Percentiles rank a stretch among this genome's conserved stretches.
phyloP scores from a whole-genome alignment of 2,113 vertebrate genomes.

The Micronycteris hirsuta region DNA sequence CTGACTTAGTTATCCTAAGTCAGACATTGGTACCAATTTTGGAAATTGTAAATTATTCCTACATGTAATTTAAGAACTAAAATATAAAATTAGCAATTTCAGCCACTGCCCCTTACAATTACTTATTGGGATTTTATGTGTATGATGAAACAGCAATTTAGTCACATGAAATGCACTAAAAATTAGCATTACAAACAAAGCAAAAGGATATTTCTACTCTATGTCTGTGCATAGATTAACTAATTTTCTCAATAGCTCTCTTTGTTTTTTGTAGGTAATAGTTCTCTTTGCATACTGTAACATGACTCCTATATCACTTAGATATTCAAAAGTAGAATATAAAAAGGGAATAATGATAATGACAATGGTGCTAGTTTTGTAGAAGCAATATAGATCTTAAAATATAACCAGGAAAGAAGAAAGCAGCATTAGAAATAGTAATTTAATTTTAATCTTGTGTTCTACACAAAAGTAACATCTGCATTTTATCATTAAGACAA shows the following conservation, averaged over 20 bases:
- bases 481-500: conserved; percentile 50
- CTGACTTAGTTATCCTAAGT: not conserved
- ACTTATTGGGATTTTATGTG: not conserved
- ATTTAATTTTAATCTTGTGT: conserved; percentile 47
- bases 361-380: not conserved
- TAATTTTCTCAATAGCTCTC: conserved; percentile 34
- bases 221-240: not conserved
- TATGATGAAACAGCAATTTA: not conserved
- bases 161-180: not conserved
- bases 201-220: not conserved
- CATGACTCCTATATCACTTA: not conserved
- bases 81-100: not conserved
- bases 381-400: not conserved
- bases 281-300: not conserved
- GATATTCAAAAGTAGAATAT: not conserved
- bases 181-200: not conserved
- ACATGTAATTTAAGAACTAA: not conserved
- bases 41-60: not conserved
- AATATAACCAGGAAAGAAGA: not conserved
- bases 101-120: not conserved
- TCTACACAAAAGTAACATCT: conserved; percentile 35
- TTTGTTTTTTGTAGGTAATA: conserved; percentile 5
- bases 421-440: not conserved
- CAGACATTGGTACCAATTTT: not conserved
- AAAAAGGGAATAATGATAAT: not conserved